Conservation (phyloP, 2,113 vertebrate species). For the Rhipidura dahli region DNA sequence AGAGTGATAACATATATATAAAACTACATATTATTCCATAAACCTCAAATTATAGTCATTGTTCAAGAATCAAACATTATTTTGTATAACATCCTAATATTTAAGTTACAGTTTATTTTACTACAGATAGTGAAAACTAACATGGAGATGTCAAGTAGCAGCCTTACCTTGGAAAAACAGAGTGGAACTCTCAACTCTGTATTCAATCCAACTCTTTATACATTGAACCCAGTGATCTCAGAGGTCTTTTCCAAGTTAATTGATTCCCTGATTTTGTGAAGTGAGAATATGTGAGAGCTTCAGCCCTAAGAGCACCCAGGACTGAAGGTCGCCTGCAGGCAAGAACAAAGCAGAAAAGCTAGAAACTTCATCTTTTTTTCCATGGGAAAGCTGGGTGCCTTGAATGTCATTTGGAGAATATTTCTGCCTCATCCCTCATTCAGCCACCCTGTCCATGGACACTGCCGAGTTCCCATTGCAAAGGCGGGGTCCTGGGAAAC, state of each 20-base stretch:
- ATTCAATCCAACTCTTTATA: background rate
- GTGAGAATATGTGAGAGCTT: background rate
- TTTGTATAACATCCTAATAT: background rate
- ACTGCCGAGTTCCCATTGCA: background rate
- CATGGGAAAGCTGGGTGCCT: background rate
- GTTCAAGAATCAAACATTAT: background rate
- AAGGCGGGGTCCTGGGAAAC: background rate
- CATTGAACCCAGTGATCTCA: background rate
- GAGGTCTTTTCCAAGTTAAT: background rate
- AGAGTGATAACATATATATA: background rate
- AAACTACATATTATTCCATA: background rate
- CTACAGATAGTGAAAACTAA: background rate
- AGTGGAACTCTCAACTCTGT: background rate
- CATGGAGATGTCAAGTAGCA: background rate
- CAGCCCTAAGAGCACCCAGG: background rate
- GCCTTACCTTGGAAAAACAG: background rate
- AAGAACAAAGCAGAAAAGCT: background rate
- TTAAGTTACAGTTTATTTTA: background rate
- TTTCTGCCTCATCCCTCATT: rapidly evolving
- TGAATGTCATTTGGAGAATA: background rate
- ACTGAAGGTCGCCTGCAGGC: background rate
- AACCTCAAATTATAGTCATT: background rate
- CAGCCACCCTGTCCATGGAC: background rate
- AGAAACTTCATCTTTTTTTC: background rate
- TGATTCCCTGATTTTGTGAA: background rate